Evolutionary conservation across 1,140 invertebrate species (phyloP), one percentile per base, ranked within the genome.

Genomic region (Camponotus vicinus): DNA sequence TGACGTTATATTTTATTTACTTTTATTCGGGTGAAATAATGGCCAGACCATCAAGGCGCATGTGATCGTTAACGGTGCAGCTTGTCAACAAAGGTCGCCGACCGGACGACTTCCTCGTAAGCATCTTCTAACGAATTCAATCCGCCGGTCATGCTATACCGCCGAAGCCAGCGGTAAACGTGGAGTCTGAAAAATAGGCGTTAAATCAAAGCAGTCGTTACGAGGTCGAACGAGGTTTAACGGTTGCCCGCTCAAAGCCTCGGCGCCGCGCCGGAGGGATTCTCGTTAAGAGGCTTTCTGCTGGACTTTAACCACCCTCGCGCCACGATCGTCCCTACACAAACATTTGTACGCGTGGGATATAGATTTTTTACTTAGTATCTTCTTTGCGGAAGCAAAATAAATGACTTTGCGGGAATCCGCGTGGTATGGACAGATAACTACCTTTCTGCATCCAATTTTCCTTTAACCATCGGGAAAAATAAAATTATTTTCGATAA

Each of bases 61-160:
- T 18, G 61, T 32, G 63, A 69, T 69, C 77, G 49, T 80, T 69
- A 80, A 55, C 13, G 13, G 13, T 13, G 34, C 5, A 42, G 77
- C 55, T 40, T 42, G 77, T 69, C 77, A 69, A 69, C 77, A 80
- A 69, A 69, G 77, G 21, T 80, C 77, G 77, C 32, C 64, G 63
- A 67, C 32, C 45, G 37, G 63, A 18, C 64, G 64, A 67, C 13
- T 67, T 55, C 34, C 77, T 69, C 13, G 6, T 40, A 49, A 77
- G 77, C n/a, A 57, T 69, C 64, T 69, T 94, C 94, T 80, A 95
- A 90, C 66, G 92, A 93, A 92, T 95, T 95, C 89, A 89, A 92
- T 80, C 92, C 93, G 70, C 86, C 67, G 32, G 89, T 87, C 80
- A 92, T 18, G 87, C 83, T 32, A n/a, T 3, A 32, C 8, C 75